Evolutionary conservation across 1,140 invertebrate species (phyloP), one percentile per base, ranked within the genome.

Genomic region (Bombus superbus): DNA sequence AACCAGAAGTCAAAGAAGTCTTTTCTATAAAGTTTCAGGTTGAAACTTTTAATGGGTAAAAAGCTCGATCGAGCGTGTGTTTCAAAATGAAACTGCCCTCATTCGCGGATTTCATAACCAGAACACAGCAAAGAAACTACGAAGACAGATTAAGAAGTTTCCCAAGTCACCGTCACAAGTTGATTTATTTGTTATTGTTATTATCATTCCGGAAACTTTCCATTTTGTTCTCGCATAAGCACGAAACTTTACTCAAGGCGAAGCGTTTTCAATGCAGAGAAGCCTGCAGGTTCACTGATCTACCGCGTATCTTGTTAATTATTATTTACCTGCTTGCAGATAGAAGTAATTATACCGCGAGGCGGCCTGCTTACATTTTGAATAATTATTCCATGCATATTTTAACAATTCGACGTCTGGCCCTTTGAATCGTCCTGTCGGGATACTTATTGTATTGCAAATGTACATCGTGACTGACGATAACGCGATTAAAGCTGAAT

Each of bases 351-450:
- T 85, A 85, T 73, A 80, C 83, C 25, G 53, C 9, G 77, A 85
- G 83, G 80, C 68, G 42, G 28, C 22, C 77, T 72, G 66, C 83
- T 85, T 72, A n/a, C 76, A 53, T 85, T 85, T 80, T 62, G 83
- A 42, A 85, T 85, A 85, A 85, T 85, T 85, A 85, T 85, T 85
- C 83, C 83, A 85, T 85, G 83, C 83, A 85, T 85, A 85, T 85
- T 85, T 85, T 85, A 85, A 85, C 77, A 79, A 85, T 85, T 80
- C 83, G 42, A 9, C 32, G 83, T 72, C 77, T 73, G 77, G 57
- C 28, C 83, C 83, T 85, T 80, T 73, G 83, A 80, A 85, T 85
- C 83, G 40, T 72, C 77, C 6, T n/a, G 44, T 3, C 83, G 57
- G 47, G 47, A 32, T 73, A 85, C 83, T 85, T 85, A 85, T 85